Percentiles rank a stretch among this genome's conserved stretches.
Evolutionary conservation across 2,888 invertebrate species (phyloP).

Genomic region (Drosophila nigritarsus): DNA sequence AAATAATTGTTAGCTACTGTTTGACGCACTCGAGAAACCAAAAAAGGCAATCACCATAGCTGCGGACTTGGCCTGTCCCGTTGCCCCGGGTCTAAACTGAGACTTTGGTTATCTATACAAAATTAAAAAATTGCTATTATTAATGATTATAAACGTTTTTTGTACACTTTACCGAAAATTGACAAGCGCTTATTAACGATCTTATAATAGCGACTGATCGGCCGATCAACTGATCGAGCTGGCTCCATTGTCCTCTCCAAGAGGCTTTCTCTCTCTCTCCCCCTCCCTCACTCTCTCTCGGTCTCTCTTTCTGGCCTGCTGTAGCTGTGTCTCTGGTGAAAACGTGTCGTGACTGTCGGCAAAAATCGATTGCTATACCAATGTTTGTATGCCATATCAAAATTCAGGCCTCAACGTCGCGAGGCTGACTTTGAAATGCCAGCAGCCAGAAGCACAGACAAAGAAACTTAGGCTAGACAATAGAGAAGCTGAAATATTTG

Average conservation of each 20-base stretch:
- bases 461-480: constrained; percentile 53
- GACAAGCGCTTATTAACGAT: constrained; percentile 83
- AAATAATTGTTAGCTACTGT: constrained; percentile 75
- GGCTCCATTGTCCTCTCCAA: constrained; percentile 57
- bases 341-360: constrained; percentile 72
- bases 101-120: constrained; percentile 60
- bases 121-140: constrained; percentile 81
- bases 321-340: constrained; percentile 20
- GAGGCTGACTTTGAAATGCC: constrained; percentile 60
- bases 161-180: constrained; percentile 76
- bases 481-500: constrained; percentile 60
- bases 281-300: background rate
- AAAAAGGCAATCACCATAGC: constrained; percentile 26
- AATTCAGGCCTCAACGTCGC: constrained; percentile 31
- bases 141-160: constrained; percentile 80
- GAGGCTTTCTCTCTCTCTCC: background rate
- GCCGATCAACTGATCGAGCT: constrained; percentile 64
- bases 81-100: constrained; percentile 24
- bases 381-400: constrained; percentile 23
- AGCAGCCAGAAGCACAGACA: constrained; percentile 45
- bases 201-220: constrained; percentile 76
- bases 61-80: constrained; percentile 18
- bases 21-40: constrained; percentile 68
- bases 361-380: constrained; percentile 40
- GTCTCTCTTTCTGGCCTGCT: background rate